A percentile compares a stretch with the other conserved stretches of the same genome.
Conservation (phyloP, 2,113 vertebrate species). For the Xiphophorus maculatus region DNA sequence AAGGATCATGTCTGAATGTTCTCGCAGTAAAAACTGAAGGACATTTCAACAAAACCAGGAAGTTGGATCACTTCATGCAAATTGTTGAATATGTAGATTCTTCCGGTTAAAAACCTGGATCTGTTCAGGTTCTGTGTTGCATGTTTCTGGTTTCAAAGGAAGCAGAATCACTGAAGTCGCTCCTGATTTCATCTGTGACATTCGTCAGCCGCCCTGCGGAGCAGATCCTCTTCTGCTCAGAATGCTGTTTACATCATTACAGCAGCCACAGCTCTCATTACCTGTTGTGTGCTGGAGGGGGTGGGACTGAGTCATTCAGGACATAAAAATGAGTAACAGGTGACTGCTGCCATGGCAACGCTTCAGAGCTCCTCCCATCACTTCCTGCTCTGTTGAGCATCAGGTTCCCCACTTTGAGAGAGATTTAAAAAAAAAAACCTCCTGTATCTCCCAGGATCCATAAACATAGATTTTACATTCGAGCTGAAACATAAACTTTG, state of each 20-base stretch:
- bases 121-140: neutral
- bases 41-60: neutral
- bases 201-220: conserved; percentile 9
- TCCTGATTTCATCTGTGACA: conserved; percentile 4
- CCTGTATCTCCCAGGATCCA: neutral
- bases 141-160: neutral
- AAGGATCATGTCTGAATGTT: neutral
- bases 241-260: conserved; percentile 9
- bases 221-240: conserved; percentile 12
- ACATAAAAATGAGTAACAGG: conserved; percentile 45
- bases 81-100: neutral
- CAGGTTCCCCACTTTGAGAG: neutral
- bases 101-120: no score
- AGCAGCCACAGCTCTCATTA: conserved; percentile 5
- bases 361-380: neutral
- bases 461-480: neutral
- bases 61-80: neutral
- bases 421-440: neutral
- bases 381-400: conserved; percentile 12
- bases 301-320: conserved; percentile 10
- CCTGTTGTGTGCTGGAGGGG: neutral
- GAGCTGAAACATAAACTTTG: neutral
- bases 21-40: neutral
- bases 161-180: neutral
- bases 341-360: conserved; percentile 59